These are phyloP conservation scores for Oscheius sp. DNA, from an alignment of 2,888 invertebrate species.

Conservation along the genomic window DNA sequence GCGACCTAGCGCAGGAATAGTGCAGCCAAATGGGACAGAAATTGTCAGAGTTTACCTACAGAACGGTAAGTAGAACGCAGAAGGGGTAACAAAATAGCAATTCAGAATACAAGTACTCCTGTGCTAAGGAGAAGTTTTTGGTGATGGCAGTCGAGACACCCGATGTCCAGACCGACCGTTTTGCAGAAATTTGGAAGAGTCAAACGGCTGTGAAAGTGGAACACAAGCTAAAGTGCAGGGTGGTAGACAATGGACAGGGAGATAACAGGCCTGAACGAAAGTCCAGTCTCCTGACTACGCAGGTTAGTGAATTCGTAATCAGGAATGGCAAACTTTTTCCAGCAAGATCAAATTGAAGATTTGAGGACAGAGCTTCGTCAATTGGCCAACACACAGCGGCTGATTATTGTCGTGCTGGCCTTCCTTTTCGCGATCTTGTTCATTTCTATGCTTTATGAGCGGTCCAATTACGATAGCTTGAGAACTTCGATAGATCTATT, in stretches of 20 bases:
- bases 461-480: slow-evolving; percentile 30
- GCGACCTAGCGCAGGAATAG: slow-evolving; percentile 79
- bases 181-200: slow-evolving; percentile 54
- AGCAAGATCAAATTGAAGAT: slow-evolving; percentile 22
- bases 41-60: slow-evolving; percentile 63
- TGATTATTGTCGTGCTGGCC: slow-evolving; percentile 28
- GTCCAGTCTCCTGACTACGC: slow-evolving; percentile 43
- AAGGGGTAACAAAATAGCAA: not conserved
- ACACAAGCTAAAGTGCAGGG: slow-evolving; percentile 56
- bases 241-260: slow-evolving; percentile 45
- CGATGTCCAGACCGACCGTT: slow-evolving; percentile 51
- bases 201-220: slow-evolving; percentile 48
- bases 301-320: not conserved
- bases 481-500: slow-evolving; percentile 19
- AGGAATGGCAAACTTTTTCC: not conserved
- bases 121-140: slow-evolving; percentile 62
- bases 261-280: slow-evolving; percentile 47
- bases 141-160: slow-evolving; percentile 59
- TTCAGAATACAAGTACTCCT: slow-evolving; percentile 62
- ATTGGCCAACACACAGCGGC: slow-evolving; percentile 24
- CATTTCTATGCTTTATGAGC: slow-evolving; percentile 31
- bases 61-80: slow-evolving; percentile 47
- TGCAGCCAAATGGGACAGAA: slow-evolving; percentile 57
- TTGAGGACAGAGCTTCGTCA: slow-evolving; percentile 15
- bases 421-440: slow-evolving; percentile 31